A percentile compares a stretch with the other conserved stretches of the same genome.
These are phyloP conservation scores for Agelaius phoeniceus DNA, from an alignment of 2,113 vertebrate genomes.

Conservation along the genomic window DNA sequence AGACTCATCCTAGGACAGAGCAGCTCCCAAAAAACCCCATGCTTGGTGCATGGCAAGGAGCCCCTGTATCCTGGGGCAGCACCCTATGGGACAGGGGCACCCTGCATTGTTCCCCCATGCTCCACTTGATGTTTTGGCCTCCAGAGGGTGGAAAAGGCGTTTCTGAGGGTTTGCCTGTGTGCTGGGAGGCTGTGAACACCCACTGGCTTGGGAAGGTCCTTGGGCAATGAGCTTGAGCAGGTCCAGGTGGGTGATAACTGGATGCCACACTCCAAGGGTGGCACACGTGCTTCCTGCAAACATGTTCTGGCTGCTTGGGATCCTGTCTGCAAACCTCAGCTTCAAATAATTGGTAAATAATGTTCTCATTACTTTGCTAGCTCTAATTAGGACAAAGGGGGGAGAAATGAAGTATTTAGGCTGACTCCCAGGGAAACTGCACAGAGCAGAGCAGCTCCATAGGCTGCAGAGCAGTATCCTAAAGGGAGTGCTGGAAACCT, in stretches of 20 bases:
- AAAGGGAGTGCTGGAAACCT: conserved; percentile 3
- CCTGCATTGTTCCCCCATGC: neutral
- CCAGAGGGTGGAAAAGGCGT: neutral
- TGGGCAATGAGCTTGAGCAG: accelerated
- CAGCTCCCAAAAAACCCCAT: neutral
- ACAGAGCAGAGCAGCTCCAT: neutral
- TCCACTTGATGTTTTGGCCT: neutral
- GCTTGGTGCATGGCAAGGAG: neutral
- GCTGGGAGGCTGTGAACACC: neutral
- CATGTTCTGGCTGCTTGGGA: accelerated
- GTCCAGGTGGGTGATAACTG: neutral
- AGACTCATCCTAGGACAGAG: neutral
- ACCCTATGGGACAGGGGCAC: too few relatives aligned
- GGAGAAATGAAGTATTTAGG: conserved; percentile 13
- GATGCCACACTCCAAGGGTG: accelerated
- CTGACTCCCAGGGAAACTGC: conserved; percentile 16
- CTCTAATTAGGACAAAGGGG: conserved; percentile 30
- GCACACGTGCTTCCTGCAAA: neutral
- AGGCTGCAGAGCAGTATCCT: neutral
- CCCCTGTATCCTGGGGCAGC: neutral
- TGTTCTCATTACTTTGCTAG: neutral
- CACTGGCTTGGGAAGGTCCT: neutral
- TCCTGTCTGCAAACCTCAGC: neutral
- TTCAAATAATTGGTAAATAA: conserved; percentile 1
- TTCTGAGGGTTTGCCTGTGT: neutral